These are phyloP conservation scores for Eptatretus atami DNA, from an alignment of 2,797 vertebrate species.

Conservation along the genomic window DNA sequence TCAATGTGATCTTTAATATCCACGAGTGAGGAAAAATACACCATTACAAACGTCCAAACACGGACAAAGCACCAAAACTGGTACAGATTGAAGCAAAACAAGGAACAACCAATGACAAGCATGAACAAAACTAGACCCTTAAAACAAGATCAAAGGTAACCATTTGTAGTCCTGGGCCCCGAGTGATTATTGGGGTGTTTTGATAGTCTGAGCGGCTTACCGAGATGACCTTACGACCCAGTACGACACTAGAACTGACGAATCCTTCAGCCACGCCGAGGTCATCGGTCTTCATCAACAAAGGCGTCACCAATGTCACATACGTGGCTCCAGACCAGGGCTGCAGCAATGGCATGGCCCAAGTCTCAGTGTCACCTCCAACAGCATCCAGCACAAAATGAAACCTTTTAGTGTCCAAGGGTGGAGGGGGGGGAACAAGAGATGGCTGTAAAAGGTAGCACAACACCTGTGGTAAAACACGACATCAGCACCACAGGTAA, in stretches of 20 bases:
- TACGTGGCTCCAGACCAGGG: constrained; percentile 71
- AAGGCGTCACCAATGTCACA: constrained; percentile 61
- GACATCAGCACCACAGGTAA: no score
- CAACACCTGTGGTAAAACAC: no score
- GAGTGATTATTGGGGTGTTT: not conserved
- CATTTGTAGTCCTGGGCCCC: not conserved
- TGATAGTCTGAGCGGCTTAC: constrained; percentile 15
- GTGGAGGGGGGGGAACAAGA: not conserved
- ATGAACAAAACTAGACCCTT: not conserved
- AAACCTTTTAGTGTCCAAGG: constrained; percentile 23
- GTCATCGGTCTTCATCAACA: constrained; percentile 49
- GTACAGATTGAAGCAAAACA: not conserved
- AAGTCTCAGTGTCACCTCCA: constrained; percentile 46
- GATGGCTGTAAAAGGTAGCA: no score
- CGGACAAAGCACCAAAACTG: no score
- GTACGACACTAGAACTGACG: constrained; percentile 36
- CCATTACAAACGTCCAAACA: no score
- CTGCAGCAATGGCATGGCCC: constrained; percentile 41
- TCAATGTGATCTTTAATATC: no score
- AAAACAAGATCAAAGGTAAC: not conserved
- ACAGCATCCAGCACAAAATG: constrained; percentile 69
- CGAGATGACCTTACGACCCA: constrained; percentile 40
- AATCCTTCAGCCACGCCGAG: constrained; percentile 69
- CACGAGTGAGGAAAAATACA: no score
- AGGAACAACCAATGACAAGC: not conserved